These are phyloP conservation scores for Hassar affinis DNA, from an alignment of 2,113 vertebrate genomes.

Conservation along the genomic window DNA sequence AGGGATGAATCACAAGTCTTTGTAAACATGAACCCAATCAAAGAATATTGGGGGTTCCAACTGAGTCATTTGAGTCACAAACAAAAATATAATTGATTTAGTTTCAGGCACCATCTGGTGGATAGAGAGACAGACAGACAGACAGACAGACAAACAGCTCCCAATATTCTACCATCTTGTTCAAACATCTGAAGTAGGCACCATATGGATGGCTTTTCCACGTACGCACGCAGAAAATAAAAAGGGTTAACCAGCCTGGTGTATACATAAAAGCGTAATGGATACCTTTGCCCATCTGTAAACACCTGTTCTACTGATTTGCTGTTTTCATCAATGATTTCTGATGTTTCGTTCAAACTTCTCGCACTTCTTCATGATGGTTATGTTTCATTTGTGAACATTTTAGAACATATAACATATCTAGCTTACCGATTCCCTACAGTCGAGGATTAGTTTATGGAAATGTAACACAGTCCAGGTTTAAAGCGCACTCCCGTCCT, in stretches of 20 bases:
- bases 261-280: not conserved
- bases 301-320: not conserved
- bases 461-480: not conserved
- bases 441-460: not conserved
- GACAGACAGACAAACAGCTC: not conserved
- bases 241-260: not conserved
- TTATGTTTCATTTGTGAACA: not conserved
- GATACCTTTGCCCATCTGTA: not conserved
- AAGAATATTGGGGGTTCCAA: not conserved
- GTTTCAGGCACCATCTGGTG: constrained; percentile 43
- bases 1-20: not conserved
- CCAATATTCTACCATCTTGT: constrained; percentile 48
- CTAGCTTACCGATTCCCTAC: not conserved
- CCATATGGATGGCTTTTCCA: not conserved
- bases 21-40: not conserved
- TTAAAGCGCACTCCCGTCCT: not conserved
- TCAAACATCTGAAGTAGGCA: constrained; percentile 22
- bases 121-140: not conserved
- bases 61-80: not conserved
- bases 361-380: not conserved
- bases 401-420: not conserved
- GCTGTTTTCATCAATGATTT: not conserved
- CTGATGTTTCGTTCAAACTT: constrained; percentile 16
- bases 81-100: not conserved
- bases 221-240: not conserved